phyloP scores from a whole-genome alignment of 2,113 vertebrate species.

The Atractosteus spatula region DNA sequence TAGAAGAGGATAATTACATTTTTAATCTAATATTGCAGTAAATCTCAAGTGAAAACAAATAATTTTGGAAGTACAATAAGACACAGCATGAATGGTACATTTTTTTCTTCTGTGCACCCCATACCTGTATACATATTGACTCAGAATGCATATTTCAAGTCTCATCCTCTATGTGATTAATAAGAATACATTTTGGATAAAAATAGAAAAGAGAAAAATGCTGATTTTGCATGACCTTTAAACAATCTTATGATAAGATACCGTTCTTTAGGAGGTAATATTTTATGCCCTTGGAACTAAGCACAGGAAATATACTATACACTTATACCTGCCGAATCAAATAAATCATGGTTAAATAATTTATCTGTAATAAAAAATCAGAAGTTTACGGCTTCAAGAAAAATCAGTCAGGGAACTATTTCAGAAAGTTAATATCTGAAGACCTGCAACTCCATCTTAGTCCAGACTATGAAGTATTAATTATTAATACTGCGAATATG shows the following conservation, averaged over 20 bases:
- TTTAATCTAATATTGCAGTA: not conserved
- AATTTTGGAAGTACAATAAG: no score
- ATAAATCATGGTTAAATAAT: slow-evolving; percentile 43
- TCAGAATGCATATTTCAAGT: not conserved
- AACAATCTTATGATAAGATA: slow-evolving; percentile 4
- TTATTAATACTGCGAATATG: slow-evolving; percentile 34
- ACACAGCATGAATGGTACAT: no score
- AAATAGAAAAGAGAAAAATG: slow-evolving; percentile 2
- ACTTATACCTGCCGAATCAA: slow-evolving; percentile 18
- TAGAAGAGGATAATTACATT: not conserved
- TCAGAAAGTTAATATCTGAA: slow-evolving; percentile 31
- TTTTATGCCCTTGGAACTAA: not conserved
- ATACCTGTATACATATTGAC: no score
- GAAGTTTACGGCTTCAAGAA: slow-evolving; percentile 15
- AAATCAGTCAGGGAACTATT: slow-evolving; percentile 17
- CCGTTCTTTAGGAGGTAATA: not conserved
- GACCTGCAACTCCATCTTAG: slow-evolving; percentile 2
- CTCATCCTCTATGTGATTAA: not conserved
- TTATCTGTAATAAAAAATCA: slow-evolving; percentile 44
- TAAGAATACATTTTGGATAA: not conserved
- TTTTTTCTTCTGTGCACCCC: no score
- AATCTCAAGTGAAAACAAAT: not conserved
- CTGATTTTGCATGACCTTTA: slow-evolving; percentile 1
- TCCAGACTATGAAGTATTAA: slow-evolving; percentile 38
- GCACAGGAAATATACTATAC: slow-evolving; percentile 2